phyloP scores from a whole-genome alignment of 1,140 invertebrate species.

The Dicyema japonicum region DNA sequence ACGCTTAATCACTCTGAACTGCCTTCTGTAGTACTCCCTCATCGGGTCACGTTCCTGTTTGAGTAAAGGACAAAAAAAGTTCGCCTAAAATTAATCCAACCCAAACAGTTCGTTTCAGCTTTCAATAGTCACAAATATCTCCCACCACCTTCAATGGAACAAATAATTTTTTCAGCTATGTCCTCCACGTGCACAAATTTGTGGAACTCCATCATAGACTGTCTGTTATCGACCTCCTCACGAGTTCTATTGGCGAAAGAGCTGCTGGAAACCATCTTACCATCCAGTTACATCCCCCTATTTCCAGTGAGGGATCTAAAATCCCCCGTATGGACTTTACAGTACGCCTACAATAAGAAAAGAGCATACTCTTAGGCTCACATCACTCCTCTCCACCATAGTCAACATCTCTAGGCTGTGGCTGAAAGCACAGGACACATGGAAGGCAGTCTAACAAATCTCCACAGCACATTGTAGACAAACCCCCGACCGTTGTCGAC shows the following conservation, averaged over 20 bases:
- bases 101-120: constrained; percentile 55
- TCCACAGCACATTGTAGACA: constrained; percentile 92
- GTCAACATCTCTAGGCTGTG: constrained; percentile 62
- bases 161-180: constrained; percentile 24
- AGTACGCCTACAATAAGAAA: not conserved
- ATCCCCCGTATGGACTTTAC: not conserved
- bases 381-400: constrained; percentile 65
- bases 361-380: constrained; percentile 39
- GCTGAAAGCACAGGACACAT: constrained; percentile 85
- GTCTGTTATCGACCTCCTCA: too few species aligned
- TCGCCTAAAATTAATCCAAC: too few species aligned
- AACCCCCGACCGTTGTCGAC: constrained; percentile 66
- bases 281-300: not conserved
- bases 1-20: too few species aligned
- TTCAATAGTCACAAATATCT: constrained; percentile 69
- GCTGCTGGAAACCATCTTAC: constrained; percentile 2
- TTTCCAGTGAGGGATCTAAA: not conserved
- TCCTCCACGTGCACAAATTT: constrained; percentile 50
- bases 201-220: constrained; percentile 68
- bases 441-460: constrained; percentile 81
- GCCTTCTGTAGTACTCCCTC: too few species aligned
- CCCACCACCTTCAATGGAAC: constrained; percentile 44
- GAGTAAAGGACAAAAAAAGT: too few species aligned
- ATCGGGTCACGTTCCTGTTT: too few species aligned
- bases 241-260: constrained; percentile 27